These are phyloP conservation scores for Busseola fusca DNA, from an alignment of 2,888 invertebrate species.

Conservation along the genomic window DNA sequence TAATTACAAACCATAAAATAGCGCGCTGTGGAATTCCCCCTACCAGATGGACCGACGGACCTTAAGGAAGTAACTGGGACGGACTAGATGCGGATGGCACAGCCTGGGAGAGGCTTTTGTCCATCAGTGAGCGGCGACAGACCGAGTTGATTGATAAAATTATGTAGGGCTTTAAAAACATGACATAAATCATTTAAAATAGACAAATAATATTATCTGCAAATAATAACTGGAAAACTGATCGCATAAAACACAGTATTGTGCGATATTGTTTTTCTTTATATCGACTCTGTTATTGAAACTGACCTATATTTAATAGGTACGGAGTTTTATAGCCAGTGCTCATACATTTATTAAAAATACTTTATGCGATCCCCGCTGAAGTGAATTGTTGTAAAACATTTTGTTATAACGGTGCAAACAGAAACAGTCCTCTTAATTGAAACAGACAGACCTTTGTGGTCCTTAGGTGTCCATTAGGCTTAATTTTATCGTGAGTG, in stretches of 20 bases:
- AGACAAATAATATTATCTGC: background rate
- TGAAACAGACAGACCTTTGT: background rate
- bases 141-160: too few relatives aligned
- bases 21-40: too few relatives aligned
- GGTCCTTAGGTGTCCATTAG: background rate
- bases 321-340: constrained; percentile 1
- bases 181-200: background rate
- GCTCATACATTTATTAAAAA: constrained; percentile 26
- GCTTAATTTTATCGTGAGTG: background rate
- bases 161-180: background rate
- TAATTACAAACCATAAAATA: background rate
- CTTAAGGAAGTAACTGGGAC: too few relatives aligned
- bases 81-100: too few relatives aligned
- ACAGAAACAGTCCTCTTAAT: background rate
- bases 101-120: too few relatives aligned
- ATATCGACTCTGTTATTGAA: constrained; percentile 6
- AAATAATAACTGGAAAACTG: background rate
- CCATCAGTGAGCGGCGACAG: too few relatives aligned
- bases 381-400: constrained; percentile 1
- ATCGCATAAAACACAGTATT: background rate
- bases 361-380: constrained; percentile 17
- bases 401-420: constrained; percentile 2
- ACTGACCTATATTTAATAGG: constrained; percentile 4
- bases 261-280: background rate
- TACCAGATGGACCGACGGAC: too few relatives aligned